Base-by-base conservation (phyloP, 2,113 vertebrate genomes). In the Chionis minor region DNA sequence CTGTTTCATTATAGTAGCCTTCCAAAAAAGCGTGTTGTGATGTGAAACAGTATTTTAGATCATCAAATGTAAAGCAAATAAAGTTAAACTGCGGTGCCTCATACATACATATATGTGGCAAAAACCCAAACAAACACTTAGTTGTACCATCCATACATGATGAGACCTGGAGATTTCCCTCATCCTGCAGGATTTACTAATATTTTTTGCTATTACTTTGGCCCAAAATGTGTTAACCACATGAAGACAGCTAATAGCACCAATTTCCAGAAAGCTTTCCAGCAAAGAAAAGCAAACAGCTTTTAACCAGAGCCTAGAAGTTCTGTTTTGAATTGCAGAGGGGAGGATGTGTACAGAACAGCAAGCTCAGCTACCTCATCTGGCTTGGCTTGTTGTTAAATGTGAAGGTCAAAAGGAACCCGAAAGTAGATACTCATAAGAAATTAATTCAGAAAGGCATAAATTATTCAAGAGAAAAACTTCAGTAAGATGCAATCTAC, bases 361-460 rank as follows among this genome's bases (percentile, higher is more conserved):
- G 70, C 92, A 85, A 85, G 78, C 70, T 89, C 86, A 89, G 92
- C 86, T 54, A 72, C 61, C 74, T 87, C 18, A 1, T 47, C 3
- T 0, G 70, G 67, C 49, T 87, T 54, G 33, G 33, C 77, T 62
- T 61, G 16, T 66, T 61, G 16, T 42, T 69, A 69, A 86, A 94
- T 72, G 74, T 91, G 81, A 91, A 95, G 88, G 94, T 91, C 32
- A 0, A 80, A 54, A 33, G 10, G 81, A 87, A 92, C 19, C 73
- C 11, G 5, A 87, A 96, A 96, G 81, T 45, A 85, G 56, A 94
- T 20, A 45, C 81, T 96, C 91, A 92, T 90, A 77, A 96, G 95
- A 97, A 94, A 95, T 95, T 94, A 75, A 95, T 89, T 96, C 86
- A 79, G 42, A 96, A 81, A 77, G 45, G 44, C 73, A 97, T 95